These are phyloP conservation scores for Plebejus anna DNA, from an alignment of 2,888 invertebrate species.

Conservation along the genomic window DNA sequence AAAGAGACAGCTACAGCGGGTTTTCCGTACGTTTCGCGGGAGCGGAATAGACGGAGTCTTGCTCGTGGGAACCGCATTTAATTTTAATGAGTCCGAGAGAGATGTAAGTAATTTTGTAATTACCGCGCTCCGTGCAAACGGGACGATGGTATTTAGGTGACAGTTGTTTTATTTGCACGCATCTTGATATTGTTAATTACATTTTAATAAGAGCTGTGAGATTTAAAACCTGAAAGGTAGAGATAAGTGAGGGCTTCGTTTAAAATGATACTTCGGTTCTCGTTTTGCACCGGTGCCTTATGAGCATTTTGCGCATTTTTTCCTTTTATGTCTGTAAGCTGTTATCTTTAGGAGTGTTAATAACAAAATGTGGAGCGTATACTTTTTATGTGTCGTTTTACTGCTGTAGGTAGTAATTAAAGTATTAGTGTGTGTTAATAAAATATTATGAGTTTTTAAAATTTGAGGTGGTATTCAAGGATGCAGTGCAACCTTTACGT, in stretches of 20 bases:
- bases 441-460: not conserved
- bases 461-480: not conserved
- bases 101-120: conserved; percentile 71
- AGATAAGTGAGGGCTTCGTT: conserved; percentile 42
- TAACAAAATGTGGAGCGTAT: conserved; percentile 12
- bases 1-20: conserved; percentile 57
- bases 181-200: conserved; percentile 63
- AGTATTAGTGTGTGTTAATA: not conserved
- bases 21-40: conserved; percentile 54
- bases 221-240: conserved; percentile 40
- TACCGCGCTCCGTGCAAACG: conserved; percentile 70
- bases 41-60: conserved; percentile 67
- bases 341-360: conserved; percentile 20
- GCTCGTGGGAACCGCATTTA: conserved; percentile 51
- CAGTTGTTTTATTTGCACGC: conserved; percentile 62
- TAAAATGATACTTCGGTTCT: conserved; percentile 17
- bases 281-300: conserved; percentile 4
- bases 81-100: conserved; percentile 74
- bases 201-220: conserved; percentile 56
- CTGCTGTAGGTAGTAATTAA: conserved; percentile 5
- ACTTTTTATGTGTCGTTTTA: conserved; percentile 5
- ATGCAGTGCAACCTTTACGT: not conserved
- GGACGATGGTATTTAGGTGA: conserved; percentile 74
- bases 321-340: conserved; percentile 14
- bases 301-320: conserved; percentile 9